These are phyloP conservation scores for Monomorium pharaonis DNA, from an alignment of 1,140 invertebrate genomes.

Conservation along the genomic window DNA sequence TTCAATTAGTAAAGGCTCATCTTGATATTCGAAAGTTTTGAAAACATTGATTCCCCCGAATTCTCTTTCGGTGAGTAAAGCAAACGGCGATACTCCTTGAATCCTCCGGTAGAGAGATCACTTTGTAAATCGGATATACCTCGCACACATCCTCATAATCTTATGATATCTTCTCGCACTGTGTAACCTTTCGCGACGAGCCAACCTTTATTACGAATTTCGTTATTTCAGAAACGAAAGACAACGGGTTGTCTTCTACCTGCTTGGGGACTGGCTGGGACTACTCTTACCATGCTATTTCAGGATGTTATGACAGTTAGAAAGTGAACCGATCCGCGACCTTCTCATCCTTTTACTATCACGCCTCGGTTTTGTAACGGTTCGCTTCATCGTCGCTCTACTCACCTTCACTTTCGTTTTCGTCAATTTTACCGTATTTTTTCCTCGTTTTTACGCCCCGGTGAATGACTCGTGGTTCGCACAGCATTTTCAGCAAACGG, in stretches of 20 bases:
- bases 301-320: constrained; percentile 60
- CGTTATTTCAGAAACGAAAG: constrained; percentile 13
- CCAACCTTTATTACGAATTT: constrained; percentile 28
- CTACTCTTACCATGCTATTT: constrained; percentile 17
- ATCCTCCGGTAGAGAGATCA: neutral
- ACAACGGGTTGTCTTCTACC: constrained; percentile 15
- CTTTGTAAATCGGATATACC: neutral
- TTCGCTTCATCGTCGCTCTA: constrained; percentile 41
- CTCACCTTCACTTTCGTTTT: constrained; percentile 73
- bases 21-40: neutral
- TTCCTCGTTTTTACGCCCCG: constrained; percentile 8
- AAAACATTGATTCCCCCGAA: neutral
- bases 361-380: constrained; percentile 56
- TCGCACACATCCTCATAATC: neutral
- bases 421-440: constrained; percentile 50
- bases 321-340: constrained; percentile 61
- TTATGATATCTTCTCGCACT: constrained; percentile 9
- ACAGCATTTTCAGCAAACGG: neutral
- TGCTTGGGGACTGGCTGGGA: neutral
- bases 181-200: neutral
- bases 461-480: neutral
- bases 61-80: neutral
- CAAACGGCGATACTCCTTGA: neutral
- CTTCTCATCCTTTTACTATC: constrained; percentile 63
- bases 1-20: neutral